Evolutionary conservation across 1,140 invertebrate species (phyloP), one percentile per base, ranked within the genome.

Genomic region (Aphidius ervi): DNA sequence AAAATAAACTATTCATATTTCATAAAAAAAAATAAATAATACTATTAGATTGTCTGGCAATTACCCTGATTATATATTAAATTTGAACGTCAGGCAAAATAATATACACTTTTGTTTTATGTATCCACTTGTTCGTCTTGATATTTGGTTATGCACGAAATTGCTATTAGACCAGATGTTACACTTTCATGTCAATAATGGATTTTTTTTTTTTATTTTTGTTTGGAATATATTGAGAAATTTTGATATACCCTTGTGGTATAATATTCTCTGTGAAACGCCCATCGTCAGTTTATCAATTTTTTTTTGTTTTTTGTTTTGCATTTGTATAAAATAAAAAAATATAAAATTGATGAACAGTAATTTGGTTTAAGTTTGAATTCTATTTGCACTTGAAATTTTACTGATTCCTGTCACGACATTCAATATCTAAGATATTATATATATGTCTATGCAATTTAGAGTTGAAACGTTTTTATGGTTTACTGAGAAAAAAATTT

Each of bases 331-430:
- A 31, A 16, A 31, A 31, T 31, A 31, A 31, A 31, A 31, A 16
- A 16, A 16, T 16, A 16, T 16, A 31, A 31, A 23, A 50, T 8
- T 50, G 7, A 5, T 50, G 5, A 37, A 31, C 4, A 8, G 42
- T 43, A 8, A 8, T 43, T 50, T 31, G 49, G 20, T 37, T 5
- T 6, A 61, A 70, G 70, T 70, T 65, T 57, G 62, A 63, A 66
- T 70, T 73, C 71, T 72, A 76, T 78, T 75, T 75, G 71, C 74
- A 70, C 67, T 70, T 71, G 56, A 64, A 61, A 70, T 73, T 79
- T 78, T 76, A 79, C 71, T 75, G 74, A 62, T 46, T 61, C 67
- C 61, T 67, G 72, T 74, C 77, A 78, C 76, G 76, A 74, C 62
- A 72, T 37, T 39, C 8, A 40, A 10, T 16, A 53, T 40, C 8